Percentiles rank a stretch among this genome's conserved stretches.
phyloP scores from a whole-genome alignment of 2,888 invertebrate species.

The Cacoxenus indagator region DNA sequence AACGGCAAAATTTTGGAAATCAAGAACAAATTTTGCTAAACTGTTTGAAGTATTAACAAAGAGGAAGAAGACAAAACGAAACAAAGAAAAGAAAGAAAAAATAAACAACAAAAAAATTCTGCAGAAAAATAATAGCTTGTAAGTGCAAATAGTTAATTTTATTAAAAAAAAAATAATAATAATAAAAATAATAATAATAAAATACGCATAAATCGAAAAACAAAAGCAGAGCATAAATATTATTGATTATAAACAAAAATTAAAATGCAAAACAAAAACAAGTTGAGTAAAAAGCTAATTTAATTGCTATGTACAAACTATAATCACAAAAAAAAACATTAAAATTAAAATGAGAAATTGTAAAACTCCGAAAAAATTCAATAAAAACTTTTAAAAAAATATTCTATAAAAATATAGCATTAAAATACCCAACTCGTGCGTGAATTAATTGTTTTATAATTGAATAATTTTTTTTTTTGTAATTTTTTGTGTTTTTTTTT shows the following conservation, averaged over 20 bases:
- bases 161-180: constrained; percentile 24
- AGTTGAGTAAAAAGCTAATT: not conserved
- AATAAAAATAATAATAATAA: constrained; percentile 9
- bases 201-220: too few relatives aligned
- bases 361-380: not conserved
- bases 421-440: not conserved
- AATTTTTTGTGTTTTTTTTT: not conserved
- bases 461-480: not conserved
- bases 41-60: constrained; percentile 37
- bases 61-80: constrained; percentile 43
- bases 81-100: constrained; percentile 38
- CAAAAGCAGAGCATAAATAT: not conserved
- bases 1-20: constrained; percentile 34
- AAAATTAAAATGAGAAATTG: not conserved
- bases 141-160: constrained; percentile 14
- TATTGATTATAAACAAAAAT: not conserved
- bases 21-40: constrained; percentile 30
- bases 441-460: not conserved
- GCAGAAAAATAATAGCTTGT: not conserved
- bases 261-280: not conserved
- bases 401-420: not conserved
- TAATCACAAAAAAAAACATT: not conserved
- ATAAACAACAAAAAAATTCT: constrained; percentile 17
- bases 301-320: not conserved
- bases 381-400: not conserved